Base-by-base conservation (phyloP, 2,113 vertebrate genomes). In the Thomomys bottae region DNA sequence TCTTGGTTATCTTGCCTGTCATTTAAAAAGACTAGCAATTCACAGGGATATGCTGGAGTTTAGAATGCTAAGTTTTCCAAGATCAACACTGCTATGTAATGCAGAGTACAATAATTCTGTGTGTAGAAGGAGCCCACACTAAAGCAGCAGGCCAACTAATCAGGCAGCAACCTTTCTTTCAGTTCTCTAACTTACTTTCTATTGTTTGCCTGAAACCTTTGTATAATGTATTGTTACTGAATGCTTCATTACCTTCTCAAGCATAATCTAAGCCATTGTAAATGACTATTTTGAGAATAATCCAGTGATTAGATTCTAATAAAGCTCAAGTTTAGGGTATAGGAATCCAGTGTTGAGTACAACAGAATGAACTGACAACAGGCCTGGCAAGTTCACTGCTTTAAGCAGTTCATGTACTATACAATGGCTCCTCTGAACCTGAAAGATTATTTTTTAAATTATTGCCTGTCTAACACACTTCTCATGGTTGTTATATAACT, bases 371-470 rank as follows among this genome's bases (percentile, higher is more conserved):
- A 0, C 24, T 1, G 28, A n/a, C 42, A 61, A 17, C n/a, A 49
- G 78, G 49, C 8, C 2, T 34, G n/a, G 8, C 24, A 54, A 45
- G 5, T 14, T 59, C 67, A 66, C 81, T 61, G 1, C 0, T 28
- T 8, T 30, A 36, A 4, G 8, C 1, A 5, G n/a, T 17, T 1
- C 1, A 1, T 18, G 8, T 57, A 30, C 42, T 63, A n/a, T n/a
- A 23, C 21, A 42, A 20, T 8, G 15, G 3, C 23, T 76, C 32
- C 73, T 82, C 61, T 66, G 64, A 90, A 54, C 8, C n/a, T 67
- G 86, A 34, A 72, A 73, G 81, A 63, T 40, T 70, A 59, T 30
- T 75, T 84, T 84, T n/a, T 21, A 66, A 92, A 54, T 64, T 75
- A 54, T 40, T 80, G 24, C 21, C 57, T 81, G 24, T 17, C 3